Evolutionary conservation across 1,140 invertebrate species (phyloP).

Genomic region (Pectinophora gossypiella): DNA sequence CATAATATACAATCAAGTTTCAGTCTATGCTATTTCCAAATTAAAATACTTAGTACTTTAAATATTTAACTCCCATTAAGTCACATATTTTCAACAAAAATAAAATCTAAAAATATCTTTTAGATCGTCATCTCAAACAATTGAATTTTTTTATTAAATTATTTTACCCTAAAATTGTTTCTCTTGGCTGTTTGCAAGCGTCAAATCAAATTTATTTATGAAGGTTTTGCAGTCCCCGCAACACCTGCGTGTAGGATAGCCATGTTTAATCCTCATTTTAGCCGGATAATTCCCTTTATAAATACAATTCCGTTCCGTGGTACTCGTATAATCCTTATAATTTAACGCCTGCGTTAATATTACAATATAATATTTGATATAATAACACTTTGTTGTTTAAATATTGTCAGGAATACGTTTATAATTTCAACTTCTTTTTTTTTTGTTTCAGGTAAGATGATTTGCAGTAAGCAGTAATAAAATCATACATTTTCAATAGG

Average conservation of each 20-base stretch:
- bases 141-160: conserved; percentile 39
- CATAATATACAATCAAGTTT: too few relatives aligned
- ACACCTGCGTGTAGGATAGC: conserved; percentile 46
- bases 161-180: conserved; percentile 40
- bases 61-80: too few relatives aligned
- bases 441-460: background rate
- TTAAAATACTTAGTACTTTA: too few relatives aligned
- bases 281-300: conserved; percentile 24
- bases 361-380: too few relatives aligned
- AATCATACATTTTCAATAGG: too few relatives aligned
- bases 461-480: too few relatives aligned
- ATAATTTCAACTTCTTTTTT: too few relatives aligned
- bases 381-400: too few relatives aligned
- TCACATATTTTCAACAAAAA: background rate
- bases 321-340: conserved; percentile 13
- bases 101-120: background rate
- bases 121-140: background rate
- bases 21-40: too few relatives aligned
- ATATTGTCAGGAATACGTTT: too few relatives aligned
- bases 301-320: conserved; percentile 13
- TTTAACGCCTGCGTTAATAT: too few relatives aligned
- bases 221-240: conserved; percentile 36
- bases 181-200: conserved; percentile 38
- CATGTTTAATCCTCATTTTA: conserved; percentile 29
- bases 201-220: conserved; percentile 65